phyloP scores from a whole-genome alignment of 2,113 vertebrate species.

The Platycercus adscitus region DNA sequence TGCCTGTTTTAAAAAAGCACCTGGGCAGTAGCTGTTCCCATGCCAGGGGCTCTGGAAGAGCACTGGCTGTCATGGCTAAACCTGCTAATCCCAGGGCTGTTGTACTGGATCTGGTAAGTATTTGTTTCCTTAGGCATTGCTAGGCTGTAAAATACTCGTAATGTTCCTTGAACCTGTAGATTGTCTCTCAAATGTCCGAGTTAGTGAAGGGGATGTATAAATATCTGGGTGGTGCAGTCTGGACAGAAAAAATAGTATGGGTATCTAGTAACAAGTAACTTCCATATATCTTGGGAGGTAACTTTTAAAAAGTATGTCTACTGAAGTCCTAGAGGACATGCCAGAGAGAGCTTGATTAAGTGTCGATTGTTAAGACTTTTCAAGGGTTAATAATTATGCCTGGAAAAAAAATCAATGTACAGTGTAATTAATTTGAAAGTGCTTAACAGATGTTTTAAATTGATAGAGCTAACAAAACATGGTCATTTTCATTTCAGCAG shows the following conservation, averaged over 20 bases:
- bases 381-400: background rate
- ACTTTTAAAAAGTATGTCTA: background rate
- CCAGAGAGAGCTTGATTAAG: background rate
- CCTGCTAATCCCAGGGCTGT: background rate
- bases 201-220: background rate
- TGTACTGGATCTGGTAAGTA: background rate
- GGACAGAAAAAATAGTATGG: background rate
- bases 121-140: background rate
- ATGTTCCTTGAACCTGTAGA: background rate
- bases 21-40: accelerated
- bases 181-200: background rate
- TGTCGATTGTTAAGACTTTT: background rate
- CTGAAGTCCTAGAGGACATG: background rate
- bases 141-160: background rate
- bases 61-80: background rate
- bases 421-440: background rate
- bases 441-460: background rate
- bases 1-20: background rate
- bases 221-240: background rate
- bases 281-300: background rate
- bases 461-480: background rate
- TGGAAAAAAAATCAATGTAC: background rate
- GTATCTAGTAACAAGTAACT: background rate
- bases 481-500: background rate
- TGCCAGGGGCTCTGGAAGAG: background rate